Evolutionary conservation across 2,888 invertebrate genomes (phyloP), one percentile per base, ranked within the genome.

Genomic region (Leucania comma): DNA sequence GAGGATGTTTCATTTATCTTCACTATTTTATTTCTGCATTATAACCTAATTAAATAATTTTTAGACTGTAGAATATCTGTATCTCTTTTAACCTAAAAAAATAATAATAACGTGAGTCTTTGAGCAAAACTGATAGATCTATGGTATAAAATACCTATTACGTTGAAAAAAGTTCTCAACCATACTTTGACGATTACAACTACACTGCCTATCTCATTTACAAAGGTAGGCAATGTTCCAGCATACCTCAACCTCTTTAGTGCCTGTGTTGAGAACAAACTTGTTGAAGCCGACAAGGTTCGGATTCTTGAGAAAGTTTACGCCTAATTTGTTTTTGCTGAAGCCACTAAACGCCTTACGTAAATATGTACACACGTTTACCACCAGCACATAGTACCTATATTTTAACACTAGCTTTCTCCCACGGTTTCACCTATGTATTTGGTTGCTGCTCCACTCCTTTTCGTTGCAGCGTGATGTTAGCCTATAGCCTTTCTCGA

Each of bases 241-340:
- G 24, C 4, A 26, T 72, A 65, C 56, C 64, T 32, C 48, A 65
- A 74, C 65, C 48, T 26, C 32, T 50, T 71, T 32, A 74, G 54
- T 42, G 24, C 32, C 32, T 42, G 42, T n/a, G 29, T 74, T 3
- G 9, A 54, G 38, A 65, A 50, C 65, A 50, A 74, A 72, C 42
- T 74, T 56, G 5, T 1, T 22, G 14, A 54, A 57, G 20, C 32
- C 56, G n/a, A 32, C n/a, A 22, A 56, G 17, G 29, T 56, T 50
- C 24, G 8, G n/a, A 57, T 50, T 74, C 56, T 42, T 74, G n/a
- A 5, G 38, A 56, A 54, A 72, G 38, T 50, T 61, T 38, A 26
- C 3, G 32, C 32, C 12, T 53, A 20, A 20, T 53, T 2, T 56
- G 29, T 73, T 71, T 26, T 22, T 72, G 14, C 51, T 54, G n/a